These are phyloP conservation scores for Synaphobranchus kaupii DNA, from an alignment of 2,797 vertebrate genomes.

Conservation along the genomic window DNA sequence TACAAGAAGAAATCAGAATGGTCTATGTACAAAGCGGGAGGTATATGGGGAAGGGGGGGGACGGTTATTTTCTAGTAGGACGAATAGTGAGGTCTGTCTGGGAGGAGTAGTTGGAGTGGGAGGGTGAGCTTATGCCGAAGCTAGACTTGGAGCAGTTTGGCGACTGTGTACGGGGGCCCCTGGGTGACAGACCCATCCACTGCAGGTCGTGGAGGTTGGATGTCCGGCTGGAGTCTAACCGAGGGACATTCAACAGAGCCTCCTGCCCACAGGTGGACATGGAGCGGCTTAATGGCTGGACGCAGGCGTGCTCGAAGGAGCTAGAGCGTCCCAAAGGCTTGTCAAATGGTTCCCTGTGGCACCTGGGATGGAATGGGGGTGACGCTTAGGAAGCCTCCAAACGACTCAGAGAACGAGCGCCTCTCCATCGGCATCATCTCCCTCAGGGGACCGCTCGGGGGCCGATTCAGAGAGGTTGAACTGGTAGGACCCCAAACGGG, in stretches of 20 bases:
- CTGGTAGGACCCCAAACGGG: constrained; percentile 11
- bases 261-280: constrained; percentile 6
- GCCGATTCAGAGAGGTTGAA: constrained; percentile 44
- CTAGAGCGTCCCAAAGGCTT: constrained; percentile 36
- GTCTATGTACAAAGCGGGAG: too few species aligned
- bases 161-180: constrained; percentile 11
- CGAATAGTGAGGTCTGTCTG: neutral
- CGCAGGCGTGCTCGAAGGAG: neutral
- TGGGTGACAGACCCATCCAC: constrained; percentile 40
- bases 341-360: neutral
- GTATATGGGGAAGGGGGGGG: neutral
- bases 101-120: constrained; percentile 37
- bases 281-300: neutral
- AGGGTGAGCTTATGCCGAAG: constrained; percentile 21
- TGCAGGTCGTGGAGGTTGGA: neutral
- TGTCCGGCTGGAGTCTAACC: accelerated
- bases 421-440: accelerated
- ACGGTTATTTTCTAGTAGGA: neutral
- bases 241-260: neutral
- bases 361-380: accelerated
- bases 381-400: neutral
- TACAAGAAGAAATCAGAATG: too few species aligned
- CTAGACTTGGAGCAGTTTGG: neutral
- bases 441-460: constrained; percentile 18
- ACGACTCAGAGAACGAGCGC: neutral